A percentile compares a stretch with the other conserved stretches of the same genome.
Evolutionary conservation across 92 coral and sea anemone species (phyloP).

Genomic region (Siderastrea radians): DNA sequence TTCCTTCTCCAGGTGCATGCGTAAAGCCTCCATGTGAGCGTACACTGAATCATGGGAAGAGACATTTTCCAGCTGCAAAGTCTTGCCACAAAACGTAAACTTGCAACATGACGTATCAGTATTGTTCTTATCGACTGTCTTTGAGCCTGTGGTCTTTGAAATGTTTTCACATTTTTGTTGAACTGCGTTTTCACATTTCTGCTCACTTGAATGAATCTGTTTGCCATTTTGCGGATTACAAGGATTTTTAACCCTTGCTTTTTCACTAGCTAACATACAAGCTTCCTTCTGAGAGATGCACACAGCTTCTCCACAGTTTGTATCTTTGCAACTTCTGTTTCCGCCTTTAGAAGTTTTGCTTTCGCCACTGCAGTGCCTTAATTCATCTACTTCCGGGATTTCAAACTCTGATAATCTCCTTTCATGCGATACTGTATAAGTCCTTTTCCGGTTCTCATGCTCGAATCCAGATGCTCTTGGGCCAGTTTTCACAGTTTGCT

Average conservation of each 20-base stretch:
- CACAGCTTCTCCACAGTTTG: neutral
- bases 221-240: neutral
- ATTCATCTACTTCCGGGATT: conserved; percentile 39
- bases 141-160: neutral
- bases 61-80: conserved; percentile 70
- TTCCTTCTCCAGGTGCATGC: conserved; percentile 76
- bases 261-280: neutral
- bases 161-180: neutral
- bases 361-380: neutral
- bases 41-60: conserved; percentile 74
- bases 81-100: conserved; percentile 78
- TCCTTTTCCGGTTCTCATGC: conserved; percentile 40
- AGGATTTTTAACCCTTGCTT: neutral
- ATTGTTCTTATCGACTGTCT: neutral
- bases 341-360: neutral
- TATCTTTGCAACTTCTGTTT: neutral
- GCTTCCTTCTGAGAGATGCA: neutral
- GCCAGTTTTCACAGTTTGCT: neutral
- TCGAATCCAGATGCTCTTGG: neutral
- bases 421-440: conserved; percentile 51
- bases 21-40: conserved; percentile 82
- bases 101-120: conserved; percentile 32
- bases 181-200: neutral
- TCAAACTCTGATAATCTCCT: conserved; percentile 43
- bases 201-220: neutral